Evolutionary conservation across 2,888 invertebrate genomes (phyloP), one percentile per base, ranked within the genome.

Genomic region (Halocaridina rubra): DNA sequence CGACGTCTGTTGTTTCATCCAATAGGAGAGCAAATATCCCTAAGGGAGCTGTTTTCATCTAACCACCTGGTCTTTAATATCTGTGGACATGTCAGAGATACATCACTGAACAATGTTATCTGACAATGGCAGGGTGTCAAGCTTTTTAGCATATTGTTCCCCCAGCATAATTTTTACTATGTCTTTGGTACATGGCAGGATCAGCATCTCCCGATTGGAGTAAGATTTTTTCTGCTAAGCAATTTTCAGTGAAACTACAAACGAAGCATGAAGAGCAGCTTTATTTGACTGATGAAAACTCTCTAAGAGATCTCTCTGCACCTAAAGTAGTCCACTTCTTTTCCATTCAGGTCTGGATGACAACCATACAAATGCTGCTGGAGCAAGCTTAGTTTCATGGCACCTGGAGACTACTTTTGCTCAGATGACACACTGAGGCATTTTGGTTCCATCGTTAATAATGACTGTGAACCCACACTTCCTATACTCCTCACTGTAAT

Each of bases 401-500:
- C 8, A 39, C 39, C 39, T 39, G 39, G 39, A 39, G 39, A 39
- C 8, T 13, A 39, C 39, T 39, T 39, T 39, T 39, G 39, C 39
- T 8, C 39, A 39, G 13, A 39, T 39, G 39, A 39, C 39, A 7
- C 7, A 39, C 39, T 39, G 39, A 39, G 13, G 39, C 13, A 39
- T 39, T 39, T 39, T 39, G 8, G 39, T 8, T 39, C 7, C 39
- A 39, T 39, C 39, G 7, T 39, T 39, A 13, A 39, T 39, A 39
- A 39, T 39, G 39, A 39, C 13, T 39, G 39, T 39, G 39, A 39
- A 39, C 39, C 39, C 39, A 39, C 7, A 39, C 39, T 39, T 39
- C 39, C 7, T 39, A 39, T 39, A 39, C 39, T 64, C 32, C 67
- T 78, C 33, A 78, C 78, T 78, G 78, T 78, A 78, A 24, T 16